These are phyloP conservation scores for Carassius gibelio DNA, from an alignment of 2,113 vertebrate genomes.

Conservation along the genomic window DNA sequence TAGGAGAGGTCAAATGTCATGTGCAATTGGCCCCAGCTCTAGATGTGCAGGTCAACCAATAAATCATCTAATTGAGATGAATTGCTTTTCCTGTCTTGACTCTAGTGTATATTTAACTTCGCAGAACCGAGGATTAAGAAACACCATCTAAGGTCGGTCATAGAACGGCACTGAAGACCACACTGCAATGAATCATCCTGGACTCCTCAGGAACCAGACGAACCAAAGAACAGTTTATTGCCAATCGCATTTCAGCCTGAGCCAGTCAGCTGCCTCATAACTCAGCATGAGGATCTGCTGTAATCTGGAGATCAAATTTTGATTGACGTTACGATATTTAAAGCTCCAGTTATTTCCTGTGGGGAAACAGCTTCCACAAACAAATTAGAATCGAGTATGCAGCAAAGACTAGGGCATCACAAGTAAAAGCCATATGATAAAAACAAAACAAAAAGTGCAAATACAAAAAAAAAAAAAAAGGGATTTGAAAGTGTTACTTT, in stretches of 20 bases:
- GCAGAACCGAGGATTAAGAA: slow-evolving; percentile 64
- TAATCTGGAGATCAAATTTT: slow-evolving; percentile 30
- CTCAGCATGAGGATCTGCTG: slow-evolving; percentile 34
- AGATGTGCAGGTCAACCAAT: slow-evolving; percentile 11
- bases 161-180: slow-evolving; percentile 60
- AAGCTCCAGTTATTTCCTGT: slow-evolving; percentile 28
- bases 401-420: not conserved
- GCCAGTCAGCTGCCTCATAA: slow-evolving; percentile 36
- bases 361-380: not conserved
- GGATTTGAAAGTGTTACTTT: slow-evolving; percentile 15
- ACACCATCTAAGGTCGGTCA: slow-evolving; percentile 57
- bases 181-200: slow-evolving; percentile 41
- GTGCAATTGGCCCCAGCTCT: slow-evolving; percentile 11
- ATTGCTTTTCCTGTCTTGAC: slow-evolving; percentile 9
- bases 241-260: not conserved
- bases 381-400: slow-evolving; percentile 17
- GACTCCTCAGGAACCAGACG: slow-evolving; percentile 49
- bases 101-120: slow-evolving; percentile 13
- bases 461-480: not conserved
- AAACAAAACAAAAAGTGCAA: not conserved
- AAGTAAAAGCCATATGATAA: slow-evolving; percentile 20
- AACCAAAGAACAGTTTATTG: slow-evolving; percentile 50
- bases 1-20: slow-evolving; percentile 20
- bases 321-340: slow-evolving; percentile 37
- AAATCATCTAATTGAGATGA: slow-evolving; percentile 11